Evolutionary conservation across 2,888 invertebrate genomes (phyloP).

Genomic region (Chouioia cunea): DNA sequence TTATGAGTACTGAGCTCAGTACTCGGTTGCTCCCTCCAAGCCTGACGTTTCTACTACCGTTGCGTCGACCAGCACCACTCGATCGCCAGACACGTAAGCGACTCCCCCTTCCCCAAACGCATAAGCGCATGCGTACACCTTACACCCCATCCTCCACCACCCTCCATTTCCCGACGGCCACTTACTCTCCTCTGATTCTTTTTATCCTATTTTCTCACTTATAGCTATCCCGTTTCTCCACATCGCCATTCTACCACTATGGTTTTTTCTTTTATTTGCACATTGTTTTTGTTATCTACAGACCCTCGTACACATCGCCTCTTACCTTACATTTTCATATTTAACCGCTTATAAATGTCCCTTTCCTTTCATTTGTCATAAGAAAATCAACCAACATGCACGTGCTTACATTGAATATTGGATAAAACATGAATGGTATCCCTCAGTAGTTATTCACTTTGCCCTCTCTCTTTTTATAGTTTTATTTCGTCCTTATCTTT

Average conservation of each 20-base stretch:
- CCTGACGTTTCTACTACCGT: neutral
- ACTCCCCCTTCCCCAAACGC: neutral
- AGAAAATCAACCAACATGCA: too few species aligned
- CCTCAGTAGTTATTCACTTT: too few species aligned
- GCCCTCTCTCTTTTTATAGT: too few species aligned
- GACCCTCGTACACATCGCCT: neutral
- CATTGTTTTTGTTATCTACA: neutral
- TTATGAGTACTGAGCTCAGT: constrained; percentile 30
- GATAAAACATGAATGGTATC: too few species aligned
- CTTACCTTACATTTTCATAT: neutral
- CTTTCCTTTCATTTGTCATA: neutral
- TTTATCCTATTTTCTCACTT: constrained; percentile 17
- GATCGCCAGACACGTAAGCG: neutral
- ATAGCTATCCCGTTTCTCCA: neutral
- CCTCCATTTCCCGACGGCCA: constrained; percentile 47
- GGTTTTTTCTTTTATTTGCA: neutral
- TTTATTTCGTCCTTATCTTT: too few species aligned
- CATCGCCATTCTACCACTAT: neutral
- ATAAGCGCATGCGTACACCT: neutral
- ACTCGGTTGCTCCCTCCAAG: too few species aligned
- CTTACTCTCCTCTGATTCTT: constrained; percentile 51
- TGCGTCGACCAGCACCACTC: neutral
- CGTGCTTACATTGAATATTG: too few species aligned
- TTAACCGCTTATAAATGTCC: neutral
- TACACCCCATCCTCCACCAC: constrained; percentile 58